Percentiles rank a stretch among this genome's conserved stretches.
These are phyloP conservation scores for Bolinopsis microptera DNA, from an alignment of 37 sponge, comb jelly and placozoan genomes.

Conservation along the genomic window DNA sequence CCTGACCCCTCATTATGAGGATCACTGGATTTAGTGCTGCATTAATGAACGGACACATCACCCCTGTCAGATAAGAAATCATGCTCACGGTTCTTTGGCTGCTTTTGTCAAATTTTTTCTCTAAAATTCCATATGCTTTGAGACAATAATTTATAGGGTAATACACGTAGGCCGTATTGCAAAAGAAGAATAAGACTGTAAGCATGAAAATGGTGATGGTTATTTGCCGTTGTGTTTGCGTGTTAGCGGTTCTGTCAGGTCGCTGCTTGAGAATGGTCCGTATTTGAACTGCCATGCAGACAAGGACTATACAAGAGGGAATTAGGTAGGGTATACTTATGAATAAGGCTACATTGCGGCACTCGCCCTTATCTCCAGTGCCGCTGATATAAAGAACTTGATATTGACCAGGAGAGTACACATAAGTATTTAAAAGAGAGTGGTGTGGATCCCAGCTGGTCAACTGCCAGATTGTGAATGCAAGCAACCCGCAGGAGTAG, in stretches of 20 bases:
- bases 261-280: not conserved
- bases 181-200: conserved; percentile 28
- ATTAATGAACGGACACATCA: conserved; percentile 29
- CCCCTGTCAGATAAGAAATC: not conserved
- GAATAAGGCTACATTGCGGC: not conserved
- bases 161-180: not conserved
- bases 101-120: too few species aligned
- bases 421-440: not conserved
- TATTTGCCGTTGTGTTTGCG: conserved; percentile 40
- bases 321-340: not conserved
- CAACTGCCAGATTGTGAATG: not conserved
- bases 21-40: conserved; percentile 54
- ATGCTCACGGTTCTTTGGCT: not conserved
- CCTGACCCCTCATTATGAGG: conserved; percentile 24
- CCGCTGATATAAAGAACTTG: not conserved
- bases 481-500: not conserved
- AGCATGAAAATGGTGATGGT: conserved; percentile 47
- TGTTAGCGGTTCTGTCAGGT: not conserved
- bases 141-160: not conserved
- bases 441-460: not conserved
- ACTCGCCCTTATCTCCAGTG: not conserved
- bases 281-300: conserved; percentile 23
- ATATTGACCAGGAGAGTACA: conserved; percentile 29
- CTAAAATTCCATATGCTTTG: not conserved
- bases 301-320: not conserved